Evolutionary conservation across 2,888 invertebrate genomes (phyloP).

Genomic region (Ptilodon capucinus): DNA sequence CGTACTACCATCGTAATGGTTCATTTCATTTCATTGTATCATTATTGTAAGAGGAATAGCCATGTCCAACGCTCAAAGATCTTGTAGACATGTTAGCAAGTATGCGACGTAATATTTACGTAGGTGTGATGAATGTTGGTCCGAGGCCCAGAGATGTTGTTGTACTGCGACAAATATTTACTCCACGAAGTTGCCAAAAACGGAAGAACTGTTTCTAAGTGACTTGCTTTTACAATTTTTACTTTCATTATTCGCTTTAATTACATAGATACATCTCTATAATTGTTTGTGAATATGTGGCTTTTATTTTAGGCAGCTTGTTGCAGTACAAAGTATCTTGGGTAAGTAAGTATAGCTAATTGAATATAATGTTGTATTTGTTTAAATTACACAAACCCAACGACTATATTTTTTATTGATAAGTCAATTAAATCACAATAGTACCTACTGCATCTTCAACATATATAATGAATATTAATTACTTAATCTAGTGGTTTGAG

Average conservation of each 20-base stretch:
- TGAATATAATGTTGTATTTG: background rate
- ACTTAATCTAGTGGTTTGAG: too few relatives aligned
- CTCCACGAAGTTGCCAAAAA: background rate
- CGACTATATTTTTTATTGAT: constrained; percentile 23
- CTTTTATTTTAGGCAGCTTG: too few relatives aligned
- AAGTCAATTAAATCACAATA: constrained; percentile 48
- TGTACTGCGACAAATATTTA: constrained; percentile 3
- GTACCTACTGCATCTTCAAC: constrained; percentile 38
- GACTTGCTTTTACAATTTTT: too few relatives aligned
- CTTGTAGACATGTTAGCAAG: constrained; percentile 29
- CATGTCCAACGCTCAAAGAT: constrained; percentile 36
- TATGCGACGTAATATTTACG: constrained; percentile 13
- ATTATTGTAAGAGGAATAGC: constrained; percentile 29
- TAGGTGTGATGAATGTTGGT: constrained; percentile 20
- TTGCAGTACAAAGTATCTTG: background rate
- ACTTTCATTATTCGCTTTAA: too few relatives aligned
- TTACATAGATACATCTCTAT: too few relatives aligned
- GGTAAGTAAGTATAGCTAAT: background rate
- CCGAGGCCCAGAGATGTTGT: constrained; percentile 15
- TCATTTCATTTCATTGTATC: constrained; percentile 1
- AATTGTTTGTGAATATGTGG: too few relatives aligned
- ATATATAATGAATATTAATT: too few relatives aligned
- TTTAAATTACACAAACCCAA: constrained; percentile 4
- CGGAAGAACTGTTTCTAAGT: too few relatives aligned
- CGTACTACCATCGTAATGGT: constrained; percentile 19